phyloP scores from a whole-genome alignment of 2,113 vertebrate species.

The Suncus etruscus region DNA sequence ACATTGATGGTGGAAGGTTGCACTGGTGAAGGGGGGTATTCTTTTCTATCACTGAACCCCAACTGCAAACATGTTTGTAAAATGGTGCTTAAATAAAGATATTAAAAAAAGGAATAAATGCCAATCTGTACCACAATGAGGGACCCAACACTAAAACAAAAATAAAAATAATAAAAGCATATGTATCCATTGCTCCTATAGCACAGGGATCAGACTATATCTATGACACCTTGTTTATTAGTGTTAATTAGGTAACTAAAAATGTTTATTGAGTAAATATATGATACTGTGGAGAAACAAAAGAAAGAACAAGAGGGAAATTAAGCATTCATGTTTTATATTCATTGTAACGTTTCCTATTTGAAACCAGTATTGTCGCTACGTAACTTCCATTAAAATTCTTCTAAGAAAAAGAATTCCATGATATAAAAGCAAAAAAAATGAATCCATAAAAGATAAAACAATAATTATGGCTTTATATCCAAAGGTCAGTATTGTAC shows the following conservation, averaged over 20 bases:
- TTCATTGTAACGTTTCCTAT: constrained; percentile 44
- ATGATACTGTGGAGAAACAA: not conserved
- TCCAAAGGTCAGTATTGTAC: not conserved
- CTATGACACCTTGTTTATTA: not conserved
- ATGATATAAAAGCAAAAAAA: constrained; percentile 62
- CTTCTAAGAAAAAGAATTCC: not conserved
- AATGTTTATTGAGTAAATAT: constrained; percentile 7
- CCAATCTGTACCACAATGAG: too few species aligned
- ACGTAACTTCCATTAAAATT: constrained; percentile 57
- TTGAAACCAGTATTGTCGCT: constrained; percentile 54
- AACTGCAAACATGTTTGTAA: too few species aligned
- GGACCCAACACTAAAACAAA: too few species aligned
- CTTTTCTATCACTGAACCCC: too few species aligned
- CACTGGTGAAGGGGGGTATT: too few species aligned
- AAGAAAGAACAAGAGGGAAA: not conserved
- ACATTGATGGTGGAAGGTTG: too few species aligned
- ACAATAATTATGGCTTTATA: not conserved
- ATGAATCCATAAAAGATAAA: not conserved
- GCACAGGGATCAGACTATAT: not conserved
- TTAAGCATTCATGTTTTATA: constrained; percentile 39
- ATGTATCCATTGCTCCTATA: not conserved
- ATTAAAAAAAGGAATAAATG: too few species aligned
- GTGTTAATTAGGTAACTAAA: constrained; percentile 53
- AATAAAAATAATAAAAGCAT: not conserved
- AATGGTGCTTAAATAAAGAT: too few species aligned